phyloP scores from a whole-genome alignment of 2,888 invertebrate genomes.

The Agonum fuliginosum region DNA sequence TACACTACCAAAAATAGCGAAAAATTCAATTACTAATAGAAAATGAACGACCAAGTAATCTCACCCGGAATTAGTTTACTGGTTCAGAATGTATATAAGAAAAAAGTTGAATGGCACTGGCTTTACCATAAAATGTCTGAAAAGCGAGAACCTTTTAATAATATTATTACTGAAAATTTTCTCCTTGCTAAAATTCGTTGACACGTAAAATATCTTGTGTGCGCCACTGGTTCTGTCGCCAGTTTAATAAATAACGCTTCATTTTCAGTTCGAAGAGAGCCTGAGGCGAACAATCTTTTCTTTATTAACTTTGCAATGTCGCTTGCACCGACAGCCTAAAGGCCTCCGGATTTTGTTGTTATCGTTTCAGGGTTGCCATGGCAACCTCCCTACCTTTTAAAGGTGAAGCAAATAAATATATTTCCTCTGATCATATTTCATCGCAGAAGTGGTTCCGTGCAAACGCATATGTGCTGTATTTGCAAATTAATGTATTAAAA shows the following conservation, averaged over 20 bases:
- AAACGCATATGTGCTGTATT: conserved; percentile 1
- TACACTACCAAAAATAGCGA: too few relatives aligned
- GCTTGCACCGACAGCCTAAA: neutral
- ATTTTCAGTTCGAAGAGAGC: conserved; percentile 26
- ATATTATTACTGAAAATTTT: neutral
- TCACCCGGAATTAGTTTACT: too few relatives aligned
- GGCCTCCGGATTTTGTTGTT: neutral
- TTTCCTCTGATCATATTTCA: conserved; percentile 16
- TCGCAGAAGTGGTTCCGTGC: neutral
- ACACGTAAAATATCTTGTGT: neutral
- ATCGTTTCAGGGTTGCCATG: neutral
- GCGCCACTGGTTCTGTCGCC: neutral
- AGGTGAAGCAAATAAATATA: conserved; percentile 1
- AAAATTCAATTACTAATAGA: too few relatives aligned
- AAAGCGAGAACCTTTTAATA: neutral
- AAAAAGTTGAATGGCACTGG: too few relatives aligned
- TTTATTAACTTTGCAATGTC: conserved; percentile 28
- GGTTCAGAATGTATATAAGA: too few relatives aligned
- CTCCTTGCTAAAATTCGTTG: too few relatives aligned
- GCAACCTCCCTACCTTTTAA: neutral
- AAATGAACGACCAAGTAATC: too few relatives aligned
- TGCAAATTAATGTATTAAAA: conserved; percentile 25
- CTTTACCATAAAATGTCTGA: too few relatives aligned
- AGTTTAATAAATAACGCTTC: conserved; percentile 19
- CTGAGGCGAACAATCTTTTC: conserved; percentile 3